Evolutionary conservation across 2,888 invertebrate species (phyloP), one percentile per base, ranked within the genome.

Genomic region (Mythimna vitellina): DNA sequence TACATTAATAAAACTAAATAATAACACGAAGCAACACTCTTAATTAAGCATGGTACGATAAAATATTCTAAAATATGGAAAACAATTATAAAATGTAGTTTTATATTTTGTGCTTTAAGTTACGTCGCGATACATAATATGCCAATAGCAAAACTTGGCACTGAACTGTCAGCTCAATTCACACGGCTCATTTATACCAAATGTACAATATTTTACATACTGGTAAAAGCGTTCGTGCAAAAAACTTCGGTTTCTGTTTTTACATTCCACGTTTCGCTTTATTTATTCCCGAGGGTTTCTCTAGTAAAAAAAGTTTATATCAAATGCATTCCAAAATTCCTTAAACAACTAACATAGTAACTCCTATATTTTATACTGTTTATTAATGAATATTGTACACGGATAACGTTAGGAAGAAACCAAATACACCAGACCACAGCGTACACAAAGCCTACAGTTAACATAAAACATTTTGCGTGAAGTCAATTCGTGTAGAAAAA

Each of bases 231-330:
- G 90, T 92, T 93, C 93, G 95, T 95, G 95, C 95, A 93, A 93
- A 93, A 93, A 95, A 94, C 94, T 89, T 94, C 91, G 90, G 94
- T 92, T 90, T 93, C 93, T 91, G 92, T 93, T 95, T 93, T 93
- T 93, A 95, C 94, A 95, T 90, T 92, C 93, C 94, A 94, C 93
- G 91, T 93, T 89, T 90, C 92, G 91, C 92, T 92, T 93, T 92
- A 93, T 92, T 51, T 92, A 91, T 60, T 46, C 90, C 88, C 91
- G 89, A 89, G 90, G 93, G 95, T 93, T 95, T 93, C 80, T 92
- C 95, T 96, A 96, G 96, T 96, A 96, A 96, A 96, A 96, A 96
- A 96, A 95, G 96, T 96, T 95, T 92, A 94, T 95, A 95, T 95
- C 96, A 96, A 96, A 96, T 96, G 96, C 96, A 95, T 96, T 73